A percentile compares a stretch with the other conserved stretches of the same genome.
Evolutionary conservation across 2,113 vertebrate species (phyloP).

Genomic region (Sciurus niger): DNA sequence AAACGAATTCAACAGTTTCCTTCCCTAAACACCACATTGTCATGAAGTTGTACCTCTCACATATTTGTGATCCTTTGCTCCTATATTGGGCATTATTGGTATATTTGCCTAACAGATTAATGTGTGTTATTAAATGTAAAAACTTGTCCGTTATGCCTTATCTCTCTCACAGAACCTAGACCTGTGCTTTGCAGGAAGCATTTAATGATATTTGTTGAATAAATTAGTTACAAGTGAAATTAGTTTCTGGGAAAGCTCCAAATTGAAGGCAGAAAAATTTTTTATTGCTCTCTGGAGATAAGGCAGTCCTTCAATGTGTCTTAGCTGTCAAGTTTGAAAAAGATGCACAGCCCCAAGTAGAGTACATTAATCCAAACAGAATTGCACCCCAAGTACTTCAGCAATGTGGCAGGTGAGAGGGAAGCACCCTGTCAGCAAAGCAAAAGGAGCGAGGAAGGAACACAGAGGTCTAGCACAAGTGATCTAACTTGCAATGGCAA

Average conservation of each 20-base stretch:
- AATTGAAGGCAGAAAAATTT: constrained; percentile 30
- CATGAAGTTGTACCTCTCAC: neutral
- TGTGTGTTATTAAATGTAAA: neutral
- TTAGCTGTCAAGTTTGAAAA: neutral
- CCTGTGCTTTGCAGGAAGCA: neutral
- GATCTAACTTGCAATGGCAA: neutral
- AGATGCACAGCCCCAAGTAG: neutral
- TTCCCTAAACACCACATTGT: neutral
- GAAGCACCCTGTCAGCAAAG: neutral
- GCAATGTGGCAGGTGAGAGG: neutral
- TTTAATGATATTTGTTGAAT: constrained; percentile 45
- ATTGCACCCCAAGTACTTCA: neutral
- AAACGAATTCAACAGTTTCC: neutral
- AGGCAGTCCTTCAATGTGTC: neutral
- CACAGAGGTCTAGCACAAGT: neutral
- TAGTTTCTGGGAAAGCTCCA: constrained; percentile 47
- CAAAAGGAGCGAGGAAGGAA: neutral
- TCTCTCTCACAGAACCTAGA: neutral
- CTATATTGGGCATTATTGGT: neutral
- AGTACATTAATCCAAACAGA: constrained; percentile 33
- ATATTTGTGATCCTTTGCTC: neutral
- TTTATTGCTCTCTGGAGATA: neutral
- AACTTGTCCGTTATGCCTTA: neutral
- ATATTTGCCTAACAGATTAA: neutral
- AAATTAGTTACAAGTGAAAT: constrained; percentile 57